Conservation (phyloP, 2,888 invertebrate species). For the Matsumyia berberina region DNA sequence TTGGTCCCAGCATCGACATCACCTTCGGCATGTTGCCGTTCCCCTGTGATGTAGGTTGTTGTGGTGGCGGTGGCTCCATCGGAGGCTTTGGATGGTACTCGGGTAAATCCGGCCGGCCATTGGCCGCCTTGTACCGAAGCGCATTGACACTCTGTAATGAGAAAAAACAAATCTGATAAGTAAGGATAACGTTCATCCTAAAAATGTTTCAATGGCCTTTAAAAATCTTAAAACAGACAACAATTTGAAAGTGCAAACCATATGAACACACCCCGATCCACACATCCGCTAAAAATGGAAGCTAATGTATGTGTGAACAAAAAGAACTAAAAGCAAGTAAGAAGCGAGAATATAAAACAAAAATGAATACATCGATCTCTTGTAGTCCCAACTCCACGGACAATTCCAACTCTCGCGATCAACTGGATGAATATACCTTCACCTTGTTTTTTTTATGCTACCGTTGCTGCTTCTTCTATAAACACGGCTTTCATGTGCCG, state of each 20-base stretch:
- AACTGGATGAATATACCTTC: constrained; percentile 31
- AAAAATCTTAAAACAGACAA: not conserved
- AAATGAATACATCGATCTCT: constrained; percentile 7
- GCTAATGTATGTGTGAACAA: constrained; percentile 23
- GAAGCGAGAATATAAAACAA: constrained; percentile 23
- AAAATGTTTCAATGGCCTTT: not conserved
- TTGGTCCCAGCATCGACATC: constrained; percentile 87
- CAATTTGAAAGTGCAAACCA: constrained; percentile 33
- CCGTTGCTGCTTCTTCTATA: constrained; percentile 15
- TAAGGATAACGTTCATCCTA: not conserved
- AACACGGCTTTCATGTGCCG: constrained; percentile 35
- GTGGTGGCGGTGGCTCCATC: constrained; percentile 82
- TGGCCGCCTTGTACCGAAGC: constrained; percentile 82
- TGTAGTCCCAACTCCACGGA: too few relatives aligned
- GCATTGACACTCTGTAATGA: constrained; percentile 81
- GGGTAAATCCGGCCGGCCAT: constrained; percentile 82
- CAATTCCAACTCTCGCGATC: constrained; percentile 45
- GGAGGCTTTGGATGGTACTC: constrained; percentile 82
- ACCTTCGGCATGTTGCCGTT: constrained; percentile 84
- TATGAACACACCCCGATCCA: not conserved
- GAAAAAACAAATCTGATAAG: not conserved
- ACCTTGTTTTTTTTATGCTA: constrained; percentile 43
- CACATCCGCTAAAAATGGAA: constrained; percentile 21
- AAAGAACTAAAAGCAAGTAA: constrained; percentile 16
- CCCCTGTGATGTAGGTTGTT: constrained; percentile 79